A percentile compares a stretch with the other conserved stretches of the same genome.
Conservation (phyloP, 2,888 invertebrate species). For the Boloria euphrosyne region DNA sequence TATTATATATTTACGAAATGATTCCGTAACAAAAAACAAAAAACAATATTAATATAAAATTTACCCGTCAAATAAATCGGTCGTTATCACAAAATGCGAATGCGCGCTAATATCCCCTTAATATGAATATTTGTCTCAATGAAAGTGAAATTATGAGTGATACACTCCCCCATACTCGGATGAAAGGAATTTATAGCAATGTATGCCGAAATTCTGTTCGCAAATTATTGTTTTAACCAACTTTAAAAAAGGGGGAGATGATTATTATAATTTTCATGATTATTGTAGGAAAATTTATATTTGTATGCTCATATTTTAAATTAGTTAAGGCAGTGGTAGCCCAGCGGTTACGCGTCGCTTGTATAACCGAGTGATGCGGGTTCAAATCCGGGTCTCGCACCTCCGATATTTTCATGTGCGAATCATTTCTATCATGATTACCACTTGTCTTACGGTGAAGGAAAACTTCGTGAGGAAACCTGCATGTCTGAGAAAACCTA, state of each 20-base stretch:
- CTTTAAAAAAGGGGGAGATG: background rate
- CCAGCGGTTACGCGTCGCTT: too few species aligned
- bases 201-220: background rate
- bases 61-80: background rate
- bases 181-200: constrained; percentile 62
- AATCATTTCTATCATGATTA: too few species aligned
- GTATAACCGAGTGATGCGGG: too few species aligned
- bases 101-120: constrained; percentile 58
- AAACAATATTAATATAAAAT: background rate
- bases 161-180: constrained; percentile 58
- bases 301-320: too few species aligned
- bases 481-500: too few species aligned
- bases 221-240: background rate
- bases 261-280: background rate
- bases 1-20: too few species aligned
- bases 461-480: too few species aligned
- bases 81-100: constrained; percentile 10
- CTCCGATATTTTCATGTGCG: too few species aligned
- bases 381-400: too few species aligned
- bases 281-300: background rate
- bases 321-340: too few species aligned
- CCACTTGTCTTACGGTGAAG: too few species aligned
- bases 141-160: constrained; percentile 74
- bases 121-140: constrained; percentile 80
- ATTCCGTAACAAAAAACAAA: background rate